Percentiles rank a stretch among this genome's conserved stretches.
Evolutionary conservation across 2,113 vertebrate genomes (phyloP).

Genomic region (Tretioscincus oriximinensis): DNA sequence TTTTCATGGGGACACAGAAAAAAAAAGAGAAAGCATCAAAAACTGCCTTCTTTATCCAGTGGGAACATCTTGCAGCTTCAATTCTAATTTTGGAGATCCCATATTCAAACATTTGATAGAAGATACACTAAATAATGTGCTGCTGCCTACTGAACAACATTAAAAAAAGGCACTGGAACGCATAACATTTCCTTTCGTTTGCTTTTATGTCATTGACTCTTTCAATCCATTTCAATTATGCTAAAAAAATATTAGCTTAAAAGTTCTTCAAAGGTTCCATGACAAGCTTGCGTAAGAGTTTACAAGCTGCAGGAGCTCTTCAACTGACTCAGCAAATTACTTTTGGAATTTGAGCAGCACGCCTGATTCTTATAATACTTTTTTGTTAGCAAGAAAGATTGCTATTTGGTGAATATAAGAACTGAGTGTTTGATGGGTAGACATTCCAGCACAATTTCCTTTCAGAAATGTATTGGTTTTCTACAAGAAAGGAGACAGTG

Average conservation of each 20-base stretch:
- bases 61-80: neutral
- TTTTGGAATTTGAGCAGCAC: neutral
- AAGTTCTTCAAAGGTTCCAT: neutral
- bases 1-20: too few species aligned
- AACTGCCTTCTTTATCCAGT: neutral
- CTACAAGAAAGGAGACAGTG: constrained; percentile 23
- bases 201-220: neutral
- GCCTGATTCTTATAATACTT: neutral
- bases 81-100: too few species aligned
- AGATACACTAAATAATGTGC: too few species aligned
- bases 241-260: neutral
- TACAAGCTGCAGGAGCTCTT: neutral
- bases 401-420: neutral
- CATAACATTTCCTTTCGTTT: too few species aligned
- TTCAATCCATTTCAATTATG: neutral
- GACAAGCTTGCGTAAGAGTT: neutral
- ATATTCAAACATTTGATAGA: neutral
- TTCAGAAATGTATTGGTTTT: neutral
- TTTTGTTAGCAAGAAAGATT: neutral
- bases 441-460: neutral
- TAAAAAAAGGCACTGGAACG: too few species aligned
- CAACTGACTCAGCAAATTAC: neutral
- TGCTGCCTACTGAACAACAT: too few species aligned
- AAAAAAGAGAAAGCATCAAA: neutral
- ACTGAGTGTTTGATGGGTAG: neutral